Base-by-base conservation (phyloP, 2,888 invertebrate species). In the Amiota mariae region DNA sequence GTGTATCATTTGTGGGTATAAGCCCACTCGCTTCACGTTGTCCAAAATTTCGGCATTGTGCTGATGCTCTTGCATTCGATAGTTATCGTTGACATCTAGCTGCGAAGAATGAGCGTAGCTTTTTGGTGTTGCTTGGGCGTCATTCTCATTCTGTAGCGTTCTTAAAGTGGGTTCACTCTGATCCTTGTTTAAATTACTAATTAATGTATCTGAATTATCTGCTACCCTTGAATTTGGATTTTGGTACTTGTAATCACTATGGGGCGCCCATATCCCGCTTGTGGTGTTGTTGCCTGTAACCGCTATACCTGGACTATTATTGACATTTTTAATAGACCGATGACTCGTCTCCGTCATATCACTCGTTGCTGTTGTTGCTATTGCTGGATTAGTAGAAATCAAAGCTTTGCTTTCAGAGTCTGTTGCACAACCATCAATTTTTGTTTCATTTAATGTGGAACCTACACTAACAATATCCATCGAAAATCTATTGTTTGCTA, bases 361-460 rank as follows among this genome's bases (percentile, higher is more conserved):
- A 77, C 77, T 71, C 54, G 76, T 72, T 72, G 72, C 70, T 74
- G 74, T 51, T 74, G 74, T 51, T 75, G 77, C 72, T 81, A 82
- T 73, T 72, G 77, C 71, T 81, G 84, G 68, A 72, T 79, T 85
- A 78, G 73, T 81, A 83, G 84, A 77, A 79, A 74, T 85, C 73
- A 80, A 71, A 71, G 13, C 59, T 24, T 80, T 84, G 79, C 78
- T 78, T 57, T 73, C 81, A 63, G 81, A 76, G 75, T 83, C 80
- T 78, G 72, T 82, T 77, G 72, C 84, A 83, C 85, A 83, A 85
- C 84, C 85, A 82, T 85, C 81, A 67, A 71, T 80, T 80, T 82
- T 82, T 61, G 81, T 75, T 70, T 75, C 80, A 72, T 72, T 49
- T 64, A 73, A 51, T 70, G 68, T 73, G 24, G 76, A 56, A 57